Evolutionary conservation across 2,888 invertebrate genomes (phyloP).

Genomic region (Calliphora vomitoria): DNA sequence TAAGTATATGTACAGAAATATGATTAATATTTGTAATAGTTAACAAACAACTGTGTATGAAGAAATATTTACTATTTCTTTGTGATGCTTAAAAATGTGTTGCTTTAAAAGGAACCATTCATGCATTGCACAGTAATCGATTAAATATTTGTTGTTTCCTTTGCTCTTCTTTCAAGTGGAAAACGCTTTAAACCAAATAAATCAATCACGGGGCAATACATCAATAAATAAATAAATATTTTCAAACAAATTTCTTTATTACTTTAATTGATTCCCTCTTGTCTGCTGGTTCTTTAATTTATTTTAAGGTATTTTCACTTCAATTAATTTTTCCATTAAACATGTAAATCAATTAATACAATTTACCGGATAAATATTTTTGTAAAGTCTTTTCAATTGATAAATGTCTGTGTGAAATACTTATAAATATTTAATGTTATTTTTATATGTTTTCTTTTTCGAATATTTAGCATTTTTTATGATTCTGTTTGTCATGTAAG

Average conservation of each 20-base stretch:
- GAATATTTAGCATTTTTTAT: neutral
- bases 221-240: neutral
- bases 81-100: neutral
- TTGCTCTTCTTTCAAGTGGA: neutral
- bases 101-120: neutral
- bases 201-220: slow-evolving; percentile 14
- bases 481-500: neutral
- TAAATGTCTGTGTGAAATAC: slow-evolving; percentile 15
- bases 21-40: too few species aligned
- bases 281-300: neutral
- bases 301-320: neutral
- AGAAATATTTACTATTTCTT: neutral
- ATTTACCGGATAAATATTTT: neutral
- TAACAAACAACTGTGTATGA: too few species aligned
- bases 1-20: too few species aligned
- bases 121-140: neutral
- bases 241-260: neutral
- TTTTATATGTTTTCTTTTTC: neutral
- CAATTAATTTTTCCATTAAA: slow-evolving; percentile 18
- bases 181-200: neutral
- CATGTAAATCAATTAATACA: slow-evolving; percentile 23
- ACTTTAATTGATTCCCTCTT: slow-evolving; percentile 6
- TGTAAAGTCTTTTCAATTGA: neutral
- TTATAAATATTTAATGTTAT: slow-evolving; percentile 9
- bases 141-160: neutral